Percentiles rank a stretch among this genome's conserved stretches.
These are phyloP conservation scores for Siniperca chuatsi DNA, from an alignment of 2,113 vertebrate species.

Conservation along the genomic window DNA sequence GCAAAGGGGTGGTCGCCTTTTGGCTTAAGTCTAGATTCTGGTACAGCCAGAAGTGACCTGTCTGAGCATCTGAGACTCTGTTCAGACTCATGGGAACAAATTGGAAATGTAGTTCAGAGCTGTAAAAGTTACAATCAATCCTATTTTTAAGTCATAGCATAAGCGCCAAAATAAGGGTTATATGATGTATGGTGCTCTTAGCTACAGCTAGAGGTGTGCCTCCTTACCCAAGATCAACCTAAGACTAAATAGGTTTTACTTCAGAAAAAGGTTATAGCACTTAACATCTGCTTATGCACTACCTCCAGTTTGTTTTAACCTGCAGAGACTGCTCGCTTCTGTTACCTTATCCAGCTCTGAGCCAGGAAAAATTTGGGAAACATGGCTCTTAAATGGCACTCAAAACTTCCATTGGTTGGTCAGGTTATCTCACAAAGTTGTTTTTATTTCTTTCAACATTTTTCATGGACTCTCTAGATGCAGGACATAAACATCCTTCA, in stretches of 20 bases:
- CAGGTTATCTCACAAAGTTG: neutral
- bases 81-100: neutral
- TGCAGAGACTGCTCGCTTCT: no score
- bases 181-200: neutral
- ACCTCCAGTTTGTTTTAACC: slow-evolving; percentile 1
- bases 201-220: neutral
- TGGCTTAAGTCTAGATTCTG: neutral
- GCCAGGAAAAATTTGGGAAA: neutral
- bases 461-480: neutral
- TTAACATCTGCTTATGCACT: neutral
- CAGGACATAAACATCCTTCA: neutral
- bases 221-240: neutral
- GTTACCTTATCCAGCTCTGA: neutral
- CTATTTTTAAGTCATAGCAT: neutral
- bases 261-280: neutral
- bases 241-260: neutral
- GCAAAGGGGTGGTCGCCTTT: neutral
- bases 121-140: neutral
- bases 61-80: neutral
- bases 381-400: neutral
- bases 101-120: slow-evolving; percentile 4
- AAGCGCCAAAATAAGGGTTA: neutral
- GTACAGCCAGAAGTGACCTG: no score
- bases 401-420: neutral
- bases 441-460: neutral